phyloP scores from a whole-genome alignment of 1,140 invertebrate genomes.

The Dinothrombium tinctorium region DNA sequence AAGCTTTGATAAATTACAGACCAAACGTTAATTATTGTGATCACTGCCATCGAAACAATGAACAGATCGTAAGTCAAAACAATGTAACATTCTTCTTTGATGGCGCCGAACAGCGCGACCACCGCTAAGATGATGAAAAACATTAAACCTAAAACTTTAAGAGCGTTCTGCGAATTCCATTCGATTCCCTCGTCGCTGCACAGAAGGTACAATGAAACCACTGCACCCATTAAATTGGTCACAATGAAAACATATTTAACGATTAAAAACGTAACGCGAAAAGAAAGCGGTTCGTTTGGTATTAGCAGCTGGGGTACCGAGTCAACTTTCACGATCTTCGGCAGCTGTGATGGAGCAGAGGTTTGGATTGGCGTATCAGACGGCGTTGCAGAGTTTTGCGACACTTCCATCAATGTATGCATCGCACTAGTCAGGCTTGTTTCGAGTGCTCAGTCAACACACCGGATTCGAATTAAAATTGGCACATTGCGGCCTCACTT shows the following conservation, averaged over 20 bases:
- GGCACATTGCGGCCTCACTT: too few species aligned
- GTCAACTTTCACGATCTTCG: too few species aligned
- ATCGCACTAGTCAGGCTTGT: too few species aligned
- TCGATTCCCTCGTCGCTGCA: not conserved
- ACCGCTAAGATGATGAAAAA: constrained; percentile 1
- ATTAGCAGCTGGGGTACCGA: too few species aligned
- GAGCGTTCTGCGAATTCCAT: not conserved
- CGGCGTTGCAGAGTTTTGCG: too few species aligned
- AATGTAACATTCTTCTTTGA: constrained; percentile 3
- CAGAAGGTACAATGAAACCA: not conserved
- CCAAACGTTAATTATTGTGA: not conserved
- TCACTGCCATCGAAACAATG: not conserved
- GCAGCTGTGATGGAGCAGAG: too few species aligned
- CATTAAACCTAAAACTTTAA: constrained; percentile 1
- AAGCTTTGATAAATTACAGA: not conserved
- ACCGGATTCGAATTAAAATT: too few species aligned
- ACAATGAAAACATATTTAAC: constrained; percentile 1
- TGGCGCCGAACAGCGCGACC: not conserved
- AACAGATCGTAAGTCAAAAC: constrained; percentile 2
- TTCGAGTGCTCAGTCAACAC: too few species aligned
- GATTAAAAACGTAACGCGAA: not conserved
- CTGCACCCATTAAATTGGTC: not conserved
- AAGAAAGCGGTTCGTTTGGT: not conserved
- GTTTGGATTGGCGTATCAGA: too few species aligned
- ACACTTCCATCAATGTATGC: too few species aligned